Evolutionary conservation across 2,888 invertebrate genomes (phyloP).

Genomic region (Lottia gigantea): DNA sequence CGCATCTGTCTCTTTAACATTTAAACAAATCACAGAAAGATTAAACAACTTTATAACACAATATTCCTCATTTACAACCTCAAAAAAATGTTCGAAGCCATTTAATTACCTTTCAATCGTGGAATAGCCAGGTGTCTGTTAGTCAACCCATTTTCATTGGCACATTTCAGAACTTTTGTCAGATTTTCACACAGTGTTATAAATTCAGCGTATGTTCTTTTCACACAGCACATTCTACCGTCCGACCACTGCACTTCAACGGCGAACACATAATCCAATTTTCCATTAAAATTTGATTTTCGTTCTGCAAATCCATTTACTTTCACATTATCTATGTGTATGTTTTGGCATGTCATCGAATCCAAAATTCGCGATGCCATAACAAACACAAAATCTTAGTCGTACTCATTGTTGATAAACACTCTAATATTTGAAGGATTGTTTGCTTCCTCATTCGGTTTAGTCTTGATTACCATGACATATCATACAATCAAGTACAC

Average conservation of each 20-base stretch:
- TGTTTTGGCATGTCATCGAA: constrained; percentile 25
- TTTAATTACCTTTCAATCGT: too few species aligned
- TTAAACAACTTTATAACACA: too few species aligned
- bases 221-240: constrained; percentile 37
- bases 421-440: too few species aligned
- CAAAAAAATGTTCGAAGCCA: too few species aligned
- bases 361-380: constrained; percentile 31
- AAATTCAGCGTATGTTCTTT: constrained; percentile 41
- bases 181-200: constrained; percentile 27
- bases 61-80: too few species aligned
- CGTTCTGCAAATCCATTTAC: constrained; percentile 42
- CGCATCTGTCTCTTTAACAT: too few species aligned
- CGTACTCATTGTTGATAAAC: neutral
- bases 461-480: too few species aligned
- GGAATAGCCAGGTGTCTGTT: too few species aligned
- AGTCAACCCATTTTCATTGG: too few species aligned
- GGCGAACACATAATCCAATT: constrained; percentile 39
- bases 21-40: too few species aligned
- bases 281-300: constrained; percentile 31
- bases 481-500: too few species aligned
- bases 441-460: too few species aligned
- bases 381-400: neutral
- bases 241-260: constrained; percentile 45
- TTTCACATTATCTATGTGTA: constrained; percentile 35
- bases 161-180: neutral